Conservation (phyloP, 2,888 invertebrate species). For the Rosalia funebris region DNA sequence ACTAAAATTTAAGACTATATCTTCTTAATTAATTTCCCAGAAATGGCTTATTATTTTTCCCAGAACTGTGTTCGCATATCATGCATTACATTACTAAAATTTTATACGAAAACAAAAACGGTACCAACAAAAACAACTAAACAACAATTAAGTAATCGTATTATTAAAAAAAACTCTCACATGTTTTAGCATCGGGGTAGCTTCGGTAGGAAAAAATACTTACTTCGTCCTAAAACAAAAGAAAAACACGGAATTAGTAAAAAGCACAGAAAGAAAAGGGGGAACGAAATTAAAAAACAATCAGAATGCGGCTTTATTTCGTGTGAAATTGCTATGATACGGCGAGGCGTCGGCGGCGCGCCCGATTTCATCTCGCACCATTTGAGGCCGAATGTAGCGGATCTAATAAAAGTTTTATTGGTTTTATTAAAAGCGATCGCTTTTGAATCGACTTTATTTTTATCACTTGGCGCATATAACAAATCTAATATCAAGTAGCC, state of each 20-base stretch:
- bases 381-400: constrained; percentile 49
- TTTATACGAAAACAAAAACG: no score
- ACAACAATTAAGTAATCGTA: no score
- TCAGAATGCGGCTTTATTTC: constrained; percentile 38
- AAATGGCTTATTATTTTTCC: no score
- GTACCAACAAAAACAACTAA: no score
- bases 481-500: no score
- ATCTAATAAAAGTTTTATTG: constrained; percentile 16
- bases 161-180: constrained; percentile 37
- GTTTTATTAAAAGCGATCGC: constrained; percentile 11
- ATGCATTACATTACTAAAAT: no score
- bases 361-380: constrained; percentile 45
- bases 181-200: constrained; percentile 28
- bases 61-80: no score
- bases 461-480: constrained; percentile 2
- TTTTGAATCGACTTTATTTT: background rate
- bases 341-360: constrained; percentile 20
- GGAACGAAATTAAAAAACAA: constrained; percentile 18
- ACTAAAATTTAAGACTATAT: no score
- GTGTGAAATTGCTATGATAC: constrained; percentile 47
- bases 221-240: constrained; percentile 66
- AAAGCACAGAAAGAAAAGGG: constrained; percentile 38
- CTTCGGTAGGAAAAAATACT: constrained; percentile 51
- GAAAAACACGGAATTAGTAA: constrained; percentile 60
- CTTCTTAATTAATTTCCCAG: no score